Base-by-base conservation (phyloP, 1,140 invertebrate genomes). In the Drosophila burlai region DNA sequence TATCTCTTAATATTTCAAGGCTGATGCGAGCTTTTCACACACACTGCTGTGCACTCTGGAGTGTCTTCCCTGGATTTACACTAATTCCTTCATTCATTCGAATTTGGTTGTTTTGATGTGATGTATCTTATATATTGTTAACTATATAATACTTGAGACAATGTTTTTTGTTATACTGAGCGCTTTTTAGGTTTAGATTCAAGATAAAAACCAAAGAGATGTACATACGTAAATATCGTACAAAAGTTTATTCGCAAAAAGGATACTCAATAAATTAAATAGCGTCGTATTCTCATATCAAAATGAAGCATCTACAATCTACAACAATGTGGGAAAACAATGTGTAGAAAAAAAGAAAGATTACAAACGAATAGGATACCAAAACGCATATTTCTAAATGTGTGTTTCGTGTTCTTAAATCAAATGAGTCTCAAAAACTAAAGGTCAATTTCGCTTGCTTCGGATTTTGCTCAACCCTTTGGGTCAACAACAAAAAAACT, bases 291-390 rank as follows among this genome's bases (percentile, higher is more conserved):
- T 24, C 3, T 63, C 11, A 45, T 42, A 40, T 76, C 6, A 59
- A 50, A 21, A 50, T 50, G 2, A 55, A 24, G 31, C 15, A 10
- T 61, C 58, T 57, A 57, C 46, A 43, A 38, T 24, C n/a, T n/a
- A 21, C 21, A 21, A 21, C 21, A 21, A 3, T 10, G 50, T 21
- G 15, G 15, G 9, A 59, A 57, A 66, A 26, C 2, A 50, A 13
- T 24, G 18, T 21, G 34, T 16, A 21, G 31, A 4, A 24, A 24
- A 24, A 3, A 24, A 24, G 24, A 52, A 46, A 52, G 50, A 38
- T 57, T 81, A 85, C 38, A 81, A 68, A 61, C 71, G 49, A 84
- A 72, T 61, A 84, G 52, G 71, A 81, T 72, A 66, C 42, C 67
- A 64, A 77, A 64, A 47, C 66, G n/a, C 40, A 61, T 66, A 40